These are phyloP conservation scores for Lagenorhynchus albirostris DNA, from an alignment of 2,113 vertebrate genomes.

Conservation along the genomic window DNA sequence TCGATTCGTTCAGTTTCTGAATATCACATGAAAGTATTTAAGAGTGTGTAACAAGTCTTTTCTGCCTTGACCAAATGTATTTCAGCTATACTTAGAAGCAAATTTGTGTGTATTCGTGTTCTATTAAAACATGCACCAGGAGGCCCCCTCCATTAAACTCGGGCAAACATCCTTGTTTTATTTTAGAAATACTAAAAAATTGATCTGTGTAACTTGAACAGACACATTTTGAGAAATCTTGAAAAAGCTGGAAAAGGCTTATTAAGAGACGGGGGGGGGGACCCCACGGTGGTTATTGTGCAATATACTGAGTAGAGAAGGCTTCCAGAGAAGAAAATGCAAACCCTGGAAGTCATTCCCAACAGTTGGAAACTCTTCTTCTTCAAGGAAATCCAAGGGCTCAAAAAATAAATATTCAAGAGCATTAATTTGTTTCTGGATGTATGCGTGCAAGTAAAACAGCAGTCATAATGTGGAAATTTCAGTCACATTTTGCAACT, in stretches of 20 bases:
- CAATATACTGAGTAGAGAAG: background rate
- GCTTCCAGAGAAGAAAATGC: background rate
- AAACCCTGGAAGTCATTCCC: slow-evolving; percentile 69
- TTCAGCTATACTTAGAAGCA: slow-evolving; percentile 19
- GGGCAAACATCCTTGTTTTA: background rate
- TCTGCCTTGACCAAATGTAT: background rate
- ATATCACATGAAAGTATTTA: background rate
- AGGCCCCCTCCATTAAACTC: background rate
- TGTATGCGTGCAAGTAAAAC: slow-evolving; percentile 85
- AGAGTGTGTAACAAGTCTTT: background rate
- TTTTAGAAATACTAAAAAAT: slow-evolving; percentile 39
- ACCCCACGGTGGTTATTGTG: background rate
- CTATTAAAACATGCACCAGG: background rate
- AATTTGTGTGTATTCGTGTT: background rate
- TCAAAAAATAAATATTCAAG: slow-evolving; percentile 85
- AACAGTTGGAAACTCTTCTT: slow-evolving; percentile 74
- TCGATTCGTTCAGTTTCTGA: background rate
- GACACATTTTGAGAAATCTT: slow-evolving; percentile 53
- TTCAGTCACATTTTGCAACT: slow-evolving; percentile 90
- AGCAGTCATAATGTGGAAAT: slow-evolving; percentile 88
- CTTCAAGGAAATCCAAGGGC: slow-evolving; percentile 73
- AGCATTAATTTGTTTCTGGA: slow-evolving; percentile 87
- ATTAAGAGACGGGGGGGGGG: background rate
- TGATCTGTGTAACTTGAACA: slow-evolving; percentile 40
- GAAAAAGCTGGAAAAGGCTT: slow-evolving; percentile 20